Percentiles rank a stretch among this genome's conserved stretches.
Conservation (phyloP, 1,140 invertebrate genomes). For the Zaprionus vittiger region DNA sequence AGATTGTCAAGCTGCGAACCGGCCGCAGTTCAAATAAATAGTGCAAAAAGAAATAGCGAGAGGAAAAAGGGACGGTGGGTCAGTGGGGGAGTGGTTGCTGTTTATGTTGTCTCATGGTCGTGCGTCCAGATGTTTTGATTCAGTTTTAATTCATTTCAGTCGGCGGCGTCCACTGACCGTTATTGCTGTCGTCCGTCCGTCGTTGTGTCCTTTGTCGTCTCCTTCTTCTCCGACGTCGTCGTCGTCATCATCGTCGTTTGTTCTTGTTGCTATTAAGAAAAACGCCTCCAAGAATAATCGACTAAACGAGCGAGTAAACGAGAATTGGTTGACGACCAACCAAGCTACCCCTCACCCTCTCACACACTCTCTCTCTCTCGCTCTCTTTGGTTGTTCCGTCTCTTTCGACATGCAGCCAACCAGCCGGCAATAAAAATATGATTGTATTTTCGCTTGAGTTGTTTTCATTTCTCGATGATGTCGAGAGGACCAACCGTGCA, state of each 20-base stretch:
- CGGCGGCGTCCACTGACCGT: conserved; percentile 57
- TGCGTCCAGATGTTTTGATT: conserved; percentile 81
- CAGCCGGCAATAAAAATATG: conserved; percentile 82
- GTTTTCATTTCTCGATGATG: conserved; percentile 82
- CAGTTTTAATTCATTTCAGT: conserved; percentile 81
- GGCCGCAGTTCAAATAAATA: not conserved
- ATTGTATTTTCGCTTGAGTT: conserved; percentile 83
- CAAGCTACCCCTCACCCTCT: not conserved
- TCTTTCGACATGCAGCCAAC: conserved; percentile 68
- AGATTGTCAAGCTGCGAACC: not conserved
- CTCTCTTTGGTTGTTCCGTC: conserved; percentile 29
- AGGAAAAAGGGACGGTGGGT: not conserved
- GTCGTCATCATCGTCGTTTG: conserved; percentile 46
- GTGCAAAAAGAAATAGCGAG: not conserved
- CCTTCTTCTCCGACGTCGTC: not conserved
- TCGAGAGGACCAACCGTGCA: conserved; percentile 70
- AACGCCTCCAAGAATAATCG: conserved; percentile 81
- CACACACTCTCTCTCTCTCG: not conserved
- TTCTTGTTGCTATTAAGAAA: conserved; percentile 79
- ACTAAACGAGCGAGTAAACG: conserved; percentile 76
- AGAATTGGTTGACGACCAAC: conserved; percentile 59
- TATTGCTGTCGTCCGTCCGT: conserved; percentile 54
- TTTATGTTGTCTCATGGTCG: conserved; percentile 67
- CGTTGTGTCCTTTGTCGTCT: not conserved
- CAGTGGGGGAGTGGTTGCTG: conserved; percentile 14